Base-by-base conservation (phyloP, 2,888 invertebrate genomes). In the Cetonia aurata region DNA sequence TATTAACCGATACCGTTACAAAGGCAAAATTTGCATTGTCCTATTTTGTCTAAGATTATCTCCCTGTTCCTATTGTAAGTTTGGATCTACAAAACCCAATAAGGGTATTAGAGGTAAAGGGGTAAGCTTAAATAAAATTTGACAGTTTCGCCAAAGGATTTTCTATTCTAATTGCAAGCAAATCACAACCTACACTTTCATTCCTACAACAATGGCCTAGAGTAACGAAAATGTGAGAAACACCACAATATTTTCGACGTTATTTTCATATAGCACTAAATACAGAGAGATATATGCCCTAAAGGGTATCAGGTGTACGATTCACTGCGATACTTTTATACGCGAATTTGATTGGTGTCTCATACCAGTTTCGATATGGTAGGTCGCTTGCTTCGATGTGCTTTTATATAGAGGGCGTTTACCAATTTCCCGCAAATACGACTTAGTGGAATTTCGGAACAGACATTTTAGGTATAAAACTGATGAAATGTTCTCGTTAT, bases 281-380 rank as follows among this genome's bases (percentile, higher is more conserved):
- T 56, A 41, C 56, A 56, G 37, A 15, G 56, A 44, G 25, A 48
- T 62, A 62, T 19, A 37, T 48, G 62, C 31, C 67, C 56, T n/a
- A 46, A 25, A 56, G 44, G 67, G 67, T 46, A 67, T 56, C 67
- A 67, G 67, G 67, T 67, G 67, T 46, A 41, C 42, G 55, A 55
- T 67, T 67, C 56, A 56, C 67, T 56, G 46, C n/a, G 55, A 52
- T 67, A 48, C 55, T 67, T 55, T 67, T 67, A 56, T 67, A 67
- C 33, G 67, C 31, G 46, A 33, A 67, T 67, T 67, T 56, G 67
- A 67, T 67, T 67, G 67, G 53, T 53, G 62, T 48, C 62, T 42
- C 60, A 48, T 48, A 25, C 48, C 9, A 12, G 48, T 48, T 48
- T 48, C 62, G 33, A 48, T 48, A 15, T 42, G 15, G 33, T 62